Base-by-base conservation (phyloP, 2,888 invertebrate species). In the Apotomis betuletana region DNA sequence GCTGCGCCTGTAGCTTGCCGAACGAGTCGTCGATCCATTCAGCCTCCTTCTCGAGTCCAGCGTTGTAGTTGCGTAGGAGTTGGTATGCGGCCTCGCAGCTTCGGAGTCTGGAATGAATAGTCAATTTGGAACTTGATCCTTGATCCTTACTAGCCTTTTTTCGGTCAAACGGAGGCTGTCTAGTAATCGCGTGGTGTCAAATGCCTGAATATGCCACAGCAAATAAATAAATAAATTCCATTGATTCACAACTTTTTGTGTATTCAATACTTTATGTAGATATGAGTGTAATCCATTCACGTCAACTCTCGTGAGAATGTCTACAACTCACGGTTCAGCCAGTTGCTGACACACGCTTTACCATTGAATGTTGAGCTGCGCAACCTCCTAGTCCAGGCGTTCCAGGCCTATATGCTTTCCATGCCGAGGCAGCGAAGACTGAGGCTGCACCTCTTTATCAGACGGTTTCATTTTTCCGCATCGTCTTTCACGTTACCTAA, bases 51-150 rank as follows among this genome's bases (percentile, higher is more conserved):
- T 97, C 96, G 80, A 98, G 95, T 38, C 98, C 97, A 73, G 96
- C 97, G 83, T 97, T 96, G 90, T 98, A 98, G 89, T 97, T 97
- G 84, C 98, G 97, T 84, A 99, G 95, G 77, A 98, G 94, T 82
- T 97, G 97, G 83, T 97, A 97, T 0, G 98, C 98, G 44, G 97
- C 96, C 86, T 99, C 98, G 83, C 98, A 97, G 85, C 97, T 97
- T 77, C 97, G 95, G 74, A 99, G 94, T 87, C 99, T 97, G 85
- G 68, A 86, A 77, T 77, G 76, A 41, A 75, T 27, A 36, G n/a
- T 36, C n/a, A 49, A 49, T 49, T 10, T 12, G 10, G 3, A 9
- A 9, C 49, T 10, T 0, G 49, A 6, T 6, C 6, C 49, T 10
- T 0, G 49, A 6, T 6, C 6, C 41, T 41, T 41, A 41, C 41